A percentile compares a stretch with the other conserved stretches of the same genome.
phyloP scores from a whole-genome alignment of 2,888 invertebrate species.

The Nematopogon swammerdamellus region DNA sequence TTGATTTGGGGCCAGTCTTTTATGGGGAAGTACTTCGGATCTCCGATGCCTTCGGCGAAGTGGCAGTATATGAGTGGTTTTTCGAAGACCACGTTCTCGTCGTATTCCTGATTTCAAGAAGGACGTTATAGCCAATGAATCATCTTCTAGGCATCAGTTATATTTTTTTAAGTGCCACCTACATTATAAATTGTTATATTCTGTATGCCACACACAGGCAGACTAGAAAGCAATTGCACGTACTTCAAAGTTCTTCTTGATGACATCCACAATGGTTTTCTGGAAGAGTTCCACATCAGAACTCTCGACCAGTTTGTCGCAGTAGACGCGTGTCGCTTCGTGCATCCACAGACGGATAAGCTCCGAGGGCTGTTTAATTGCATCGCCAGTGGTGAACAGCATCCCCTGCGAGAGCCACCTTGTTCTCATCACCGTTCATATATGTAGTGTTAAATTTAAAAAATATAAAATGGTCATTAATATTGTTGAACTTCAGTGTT shows the following conservation, averaged over 20 bases:
- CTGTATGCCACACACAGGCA: no score
- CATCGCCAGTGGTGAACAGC: conserved; percentile 76
- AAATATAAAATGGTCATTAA: no score
- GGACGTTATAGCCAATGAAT: neutral
- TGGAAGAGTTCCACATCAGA: conserved; percentile 69
- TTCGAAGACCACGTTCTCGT: conserved; percentile 67
- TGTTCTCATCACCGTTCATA: no score
- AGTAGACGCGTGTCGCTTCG: conserved; percentile 86
- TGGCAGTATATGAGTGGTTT: conserved; percentile 88
- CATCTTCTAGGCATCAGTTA: no score
- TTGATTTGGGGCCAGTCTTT: conserved; percentile 67
- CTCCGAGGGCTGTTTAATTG: conserved; percentile 65
- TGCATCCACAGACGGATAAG: conserved; percentile 85
- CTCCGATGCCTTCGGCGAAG: conserved; percentile 88
- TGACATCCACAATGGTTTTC: conserved; percentile 69
- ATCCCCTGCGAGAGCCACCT: no score
- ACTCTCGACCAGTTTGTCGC: conserved; percentile 86
- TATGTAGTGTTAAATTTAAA: no score
- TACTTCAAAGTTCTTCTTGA: conserved; percentile 75
- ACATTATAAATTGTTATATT: no score
- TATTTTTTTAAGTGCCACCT: no score
- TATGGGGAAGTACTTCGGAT: conserved; percentile 86
- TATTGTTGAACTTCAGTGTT: no score
- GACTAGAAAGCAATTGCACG: no score
- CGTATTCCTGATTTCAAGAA: conserved; percentile 62